Evolutionary conservation across 2,113 vertebrate species (phyloP), one percentile per base, ranked within the genome.

Genomic region (Trogon melanurus): DNA sequence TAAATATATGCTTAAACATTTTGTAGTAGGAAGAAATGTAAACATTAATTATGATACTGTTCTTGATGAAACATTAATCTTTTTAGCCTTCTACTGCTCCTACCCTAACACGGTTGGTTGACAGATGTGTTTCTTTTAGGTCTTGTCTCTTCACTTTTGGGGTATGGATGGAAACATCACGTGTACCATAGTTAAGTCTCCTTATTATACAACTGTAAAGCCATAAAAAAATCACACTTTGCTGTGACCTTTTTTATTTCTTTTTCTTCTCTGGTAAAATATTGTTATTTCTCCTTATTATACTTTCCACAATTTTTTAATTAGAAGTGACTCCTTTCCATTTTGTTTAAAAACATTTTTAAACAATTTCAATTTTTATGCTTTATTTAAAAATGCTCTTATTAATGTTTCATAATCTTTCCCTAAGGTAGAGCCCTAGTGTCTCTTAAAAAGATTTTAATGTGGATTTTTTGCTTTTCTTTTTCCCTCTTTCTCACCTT

Each of bases 401-500:
- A 57, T 65, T 61, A 69, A 45, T 81, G 13, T 53, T 73, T 81
- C 26, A 38, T n/a, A 95, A 75, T 44, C 14, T 11, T 57, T 34
- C 53, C 56, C 36, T 56, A 26, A 74, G 9, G 20, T 61, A 85
- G 83, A 79, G 7, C 16, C 32, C 44, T 38, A 20, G 4, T 34
- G 7, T 60, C 21, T 73, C 25, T 38, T 90, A 86, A 74, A 11
- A 70, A 66, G 51, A 62, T 88, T 70, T 86, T 69, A 84, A 60
- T 69, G 10, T 67, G 10, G 13, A 29, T 61, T 44, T 69, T 67
- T 75, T 34, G 2, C 16, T 91, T 71, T 62, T 57, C 4, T 36
- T 27, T 57, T 30, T 7, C 9, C 3, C 0, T 1, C 0, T 53
- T 60, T 69, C 13, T 67, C 10, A 1, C 41, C 44, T 78, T 76